These are phyloP conservation scores for Mobula birostris DNA, from an alignment of 2,113 vertebrate species.

Conservation along the genomic window DNA sequence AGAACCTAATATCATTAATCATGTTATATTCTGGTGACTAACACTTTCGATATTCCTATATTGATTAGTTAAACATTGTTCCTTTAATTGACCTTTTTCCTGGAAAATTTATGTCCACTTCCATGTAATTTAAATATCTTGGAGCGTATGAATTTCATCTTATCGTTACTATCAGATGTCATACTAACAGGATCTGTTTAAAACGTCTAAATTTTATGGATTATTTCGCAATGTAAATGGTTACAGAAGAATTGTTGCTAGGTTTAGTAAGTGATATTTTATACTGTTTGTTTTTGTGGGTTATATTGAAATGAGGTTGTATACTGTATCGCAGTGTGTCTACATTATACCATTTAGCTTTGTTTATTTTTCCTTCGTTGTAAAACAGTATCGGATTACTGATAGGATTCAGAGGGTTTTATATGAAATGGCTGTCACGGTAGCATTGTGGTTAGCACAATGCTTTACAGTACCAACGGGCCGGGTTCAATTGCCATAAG, in stretches of 20 bases:
- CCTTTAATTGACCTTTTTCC: neutral
- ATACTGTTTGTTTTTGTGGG: neutral
- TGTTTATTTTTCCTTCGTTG: conserved; percentile 20
- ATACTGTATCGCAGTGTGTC: neutral
- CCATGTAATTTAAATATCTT: neutral
- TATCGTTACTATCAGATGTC: neutral
- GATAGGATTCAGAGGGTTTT: neutral
- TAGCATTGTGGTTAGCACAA: no score
- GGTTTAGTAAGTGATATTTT: neutral
- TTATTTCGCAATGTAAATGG: neutral
- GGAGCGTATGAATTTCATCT: neutral
- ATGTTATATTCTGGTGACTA: neutral
- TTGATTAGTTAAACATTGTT: neutral
- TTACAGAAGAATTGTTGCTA: neutral
- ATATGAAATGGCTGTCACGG: neutral
- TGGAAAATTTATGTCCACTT: neutral
- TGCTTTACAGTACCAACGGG: no score
- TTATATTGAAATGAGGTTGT: neutral
- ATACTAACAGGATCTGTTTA: neutral
- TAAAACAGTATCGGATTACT: neutral
- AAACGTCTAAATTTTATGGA: neutral
- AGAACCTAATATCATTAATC: neutral
- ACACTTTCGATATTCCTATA: neutral
- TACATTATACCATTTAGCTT: conserved; percentile 12
- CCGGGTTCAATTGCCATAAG: no score